Percentiles rank a stretch among this genome's conserved stretches.
Conservation (phyloP, 2,113 vertebrate species). For the Herpetotheres cachinnans region DNA sequence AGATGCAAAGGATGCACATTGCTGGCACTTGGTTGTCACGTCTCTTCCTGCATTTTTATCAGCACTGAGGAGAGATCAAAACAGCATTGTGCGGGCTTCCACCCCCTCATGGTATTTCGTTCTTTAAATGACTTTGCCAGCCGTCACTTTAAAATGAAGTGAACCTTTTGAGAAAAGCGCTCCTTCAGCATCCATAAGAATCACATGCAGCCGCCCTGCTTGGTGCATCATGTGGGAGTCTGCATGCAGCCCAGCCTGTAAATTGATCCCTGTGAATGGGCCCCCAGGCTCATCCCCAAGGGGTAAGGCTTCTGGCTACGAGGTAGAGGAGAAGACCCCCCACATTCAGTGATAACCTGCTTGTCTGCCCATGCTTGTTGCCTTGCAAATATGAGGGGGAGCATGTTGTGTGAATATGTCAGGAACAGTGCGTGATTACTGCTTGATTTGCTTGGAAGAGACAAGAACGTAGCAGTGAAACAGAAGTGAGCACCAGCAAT, state of each 20-base stretch:
- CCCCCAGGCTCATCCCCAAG: fast-evolving
- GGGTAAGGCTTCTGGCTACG: neutral
- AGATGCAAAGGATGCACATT: fast-evolving
- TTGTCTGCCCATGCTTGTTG: neutral
- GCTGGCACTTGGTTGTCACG: neutral
- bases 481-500: neutral
- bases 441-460: neutral
- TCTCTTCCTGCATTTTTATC: neutral
- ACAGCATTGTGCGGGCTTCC: neutral
- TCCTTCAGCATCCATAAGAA: neutral
- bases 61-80: neutral
- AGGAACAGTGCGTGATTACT: fast-evolving
- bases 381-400: neutral
- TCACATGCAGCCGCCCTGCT: neutral
- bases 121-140: neutral
- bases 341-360: neutral
- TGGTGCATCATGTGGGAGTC: neutral
- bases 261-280: neutral
- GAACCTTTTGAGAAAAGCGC: neutral
- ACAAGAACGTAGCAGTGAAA: neutral
- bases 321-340: neutral
- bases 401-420: neutral
- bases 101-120: neutral
- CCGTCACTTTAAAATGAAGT: neutral
- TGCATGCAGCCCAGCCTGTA: neutral